phyloP scores from a whole-genome alignment of 2,888 invertebrate genomes.

The Listrodromus nycthemerus region DNA sequence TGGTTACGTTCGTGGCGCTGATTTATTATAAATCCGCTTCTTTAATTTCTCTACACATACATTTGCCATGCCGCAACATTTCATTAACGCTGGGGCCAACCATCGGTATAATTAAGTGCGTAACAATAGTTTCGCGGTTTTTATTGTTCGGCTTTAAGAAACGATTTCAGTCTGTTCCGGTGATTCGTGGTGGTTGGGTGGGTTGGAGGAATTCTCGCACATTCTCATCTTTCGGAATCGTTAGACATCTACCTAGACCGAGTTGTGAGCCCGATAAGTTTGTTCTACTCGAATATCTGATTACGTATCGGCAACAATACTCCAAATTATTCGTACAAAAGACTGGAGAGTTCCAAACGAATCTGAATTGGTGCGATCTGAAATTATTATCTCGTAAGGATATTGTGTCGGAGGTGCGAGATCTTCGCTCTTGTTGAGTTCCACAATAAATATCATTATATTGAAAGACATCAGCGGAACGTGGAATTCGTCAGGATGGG shows the following conservation, averaged over 20 bases:
- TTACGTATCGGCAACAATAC: background rate
- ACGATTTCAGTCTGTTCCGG: constrained; percentile 74
- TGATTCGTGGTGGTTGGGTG: constrained; percentile 76
- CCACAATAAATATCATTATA: background rate
- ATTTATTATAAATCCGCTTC: background rate
- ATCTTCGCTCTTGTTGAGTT: background rate
- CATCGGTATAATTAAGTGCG: constrained; percentile 58
- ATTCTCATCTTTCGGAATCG: background rate
- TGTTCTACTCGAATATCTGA: background rate
- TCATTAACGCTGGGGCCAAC: constrained; percentile 41
- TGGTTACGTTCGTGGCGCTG: background rate
- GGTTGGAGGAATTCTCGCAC: constrained; percentile 67
- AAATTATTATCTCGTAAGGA: background rate
- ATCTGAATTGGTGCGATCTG: background rate
- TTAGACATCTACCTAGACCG: background rate
- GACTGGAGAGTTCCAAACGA: background rate
- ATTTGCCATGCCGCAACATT: constrained; percentile 35
- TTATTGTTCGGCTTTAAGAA: constrained; percentile 42
- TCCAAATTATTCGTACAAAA: background rate
- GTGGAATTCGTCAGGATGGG: constrained; percentile 73
- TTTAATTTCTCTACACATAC: constrained; percentile 32
- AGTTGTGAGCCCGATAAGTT: background rate
- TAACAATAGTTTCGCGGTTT: constrained; percentile 70
- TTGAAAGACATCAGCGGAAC: constrained; percentile 19
- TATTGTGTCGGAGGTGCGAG: background rate